Conservation (phyloP, 1,140 invertebrate species). For the Scaptomyza graminum region DNA sequence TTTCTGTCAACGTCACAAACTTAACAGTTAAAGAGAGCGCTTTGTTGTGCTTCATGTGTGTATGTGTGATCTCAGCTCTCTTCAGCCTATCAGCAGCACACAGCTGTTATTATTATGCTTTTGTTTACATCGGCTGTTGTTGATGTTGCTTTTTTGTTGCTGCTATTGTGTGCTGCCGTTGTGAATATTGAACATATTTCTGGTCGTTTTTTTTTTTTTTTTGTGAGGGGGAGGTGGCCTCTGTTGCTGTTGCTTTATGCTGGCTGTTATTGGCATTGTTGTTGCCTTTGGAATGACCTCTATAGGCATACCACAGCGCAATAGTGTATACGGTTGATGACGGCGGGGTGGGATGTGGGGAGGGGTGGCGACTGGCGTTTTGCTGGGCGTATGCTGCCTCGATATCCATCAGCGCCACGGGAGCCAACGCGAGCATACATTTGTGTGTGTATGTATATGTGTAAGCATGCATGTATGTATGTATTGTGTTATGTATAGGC, state of each 20-base stretch:
- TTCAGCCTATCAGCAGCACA: conserved; percentile 24
- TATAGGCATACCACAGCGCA: conserved; percentile 65
- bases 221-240: conserved; percentile 12
- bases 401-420: conserved; percentile 57
- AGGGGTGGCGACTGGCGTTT: conserved; percentile 17
- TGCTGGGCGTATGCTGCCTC: conserved; percentile 43
- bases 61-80: conserved; percentile 29
- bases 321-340: conserved; percentile 1
- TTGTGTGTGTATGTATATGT: neutral
- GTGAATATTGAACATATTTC: conserved; percentile 41
- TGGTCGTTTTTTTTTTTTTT: conserved; percentile 35
- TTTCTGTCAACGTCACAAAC: conserved; percentile 67
- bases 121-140: conserved; percentile 67
- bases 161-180: conserved; percentile 24
- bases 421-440: conserved; percentile 19
- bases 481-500: conserved; percentile 18
- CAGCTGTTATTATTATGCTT: conserved; percentile 68
- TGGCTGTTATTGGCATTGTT: conserved; percentile 71
- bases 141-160: conserved; percentile 41
- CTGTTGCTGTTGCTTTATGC: conserved; percentile 47
- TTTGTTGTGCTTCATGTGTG: neutral
- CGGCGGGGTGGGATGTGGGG: neutral
- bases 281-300: conserved; percentile 83
- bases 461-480: neutral
- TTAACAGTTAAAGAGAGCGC: conserved; percentile 73